Conservation (phyloP, 2,797 vertebrate genomes). For the Kryptolebias ocellatus region DNA sequence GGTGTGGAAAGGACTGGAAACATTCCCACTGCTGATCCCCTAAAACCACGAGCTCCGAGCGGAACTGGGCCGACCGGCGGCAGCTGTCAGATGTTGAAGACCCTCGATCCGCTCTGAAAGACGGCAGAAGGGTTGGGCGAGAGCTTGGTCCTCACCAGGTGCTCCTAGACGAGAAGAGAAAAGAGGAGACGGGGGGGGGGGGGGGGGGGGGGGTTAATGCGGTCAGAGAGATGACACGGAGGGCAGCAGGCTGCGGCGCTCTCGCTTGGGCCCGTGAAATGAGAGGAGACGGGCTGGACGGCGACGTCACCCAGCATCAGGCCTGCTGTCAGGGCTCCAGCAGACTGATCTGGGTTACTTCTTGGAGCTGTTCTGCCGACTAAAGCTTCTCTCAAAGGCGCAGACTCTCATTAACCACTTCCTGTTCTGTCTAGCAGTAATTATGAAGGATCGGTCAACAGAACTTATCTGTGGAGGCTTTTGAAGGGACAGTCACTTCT, state of each 20-base stretch:
- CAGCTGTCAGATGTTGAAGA: slow-evolving; percentile 88
- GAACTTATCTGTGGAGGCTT: not conserved
- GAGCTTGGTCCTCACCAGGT: slow-evolving; percentile 88
- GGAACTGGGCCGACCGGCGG: slow-evolving; percentile 30
- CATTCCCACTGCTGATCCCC: slow-evolving; percentile 42
- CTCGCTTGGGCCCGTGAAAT: slow-evolving; percentile 41
- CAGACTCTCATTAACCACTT: not conserved
- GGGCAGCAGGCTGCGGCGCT: slow-evolving; percentile 21
- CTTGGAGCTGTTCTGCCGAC: slow-evolving; percentile 36
- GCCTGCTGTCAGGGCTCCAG: slow-evolving; percentile 41
- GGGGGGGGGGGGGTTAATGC: slow-evolving; percentile 1
- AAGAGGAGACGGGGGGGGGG: not conserved
- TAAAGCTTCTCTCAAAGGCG: slow-evolving; percentile 25
- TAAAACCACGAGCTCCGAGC: slow-evolving; percentile 31
- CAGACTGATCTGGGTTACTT: slow-evolving; percentile 25
- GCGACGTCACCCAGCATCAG: slow-evolving; percentile 53
- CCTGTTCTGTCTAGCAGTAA: slow-evolving; percentile 6
- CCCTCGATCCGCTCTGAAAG: slow-evolving; percentile 89
- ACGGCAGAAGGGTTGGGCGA: slow-evolving; percentile 92
- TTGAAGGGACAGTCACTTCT: not conserved
- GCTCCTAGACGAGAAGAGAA: slow-evolving; percentile 77
- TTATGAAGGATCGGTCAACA: not conserved
- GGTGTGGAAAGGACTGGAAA: slow-evolving; percentile 64
- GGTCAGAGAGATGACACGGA: slow-evolving; percentile 26
- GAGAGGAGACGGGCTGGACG: slow-evolving; percentile 52